Evolutionary conservation across 2,797 vertebrate genomes (phyloP), one percentile per base, ranked within the genome.

Genomic region (Coregonus sp.): DNA sequence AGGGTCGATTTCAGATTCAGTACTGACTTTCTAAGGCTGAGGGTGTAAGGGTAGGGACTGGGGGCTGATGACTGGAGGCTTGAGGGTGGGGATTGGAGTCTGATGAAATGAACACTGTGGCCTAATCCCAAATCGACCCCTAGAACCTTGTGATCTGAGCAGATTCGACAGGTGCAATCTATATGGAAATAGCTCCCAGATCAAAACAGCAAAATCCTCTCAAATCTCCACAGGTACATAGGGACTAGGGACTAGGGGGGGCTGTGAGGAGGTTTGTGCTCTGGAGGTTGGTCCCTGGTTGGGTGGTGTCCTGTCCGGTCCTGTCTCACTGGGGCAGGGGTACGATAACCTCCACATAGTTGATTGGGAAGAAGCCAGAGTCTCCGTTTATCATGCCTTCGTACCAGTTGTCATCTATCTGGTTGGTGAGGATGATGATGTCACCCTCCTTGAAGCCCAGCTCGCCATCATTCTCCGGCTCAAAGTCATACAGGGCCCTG

Each of bases 321-420:
- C 1, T 0, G 66, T 59, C 74, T 94, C 93, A 97, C 91, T 96
- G 95, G 51, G 97, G 96, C 85, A 98, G 92, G 73, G 97, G 95
- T 80, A 98, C 95, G 0, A 98, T 92, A 80, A 98, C 95, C 71
- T 97, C 94, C 70, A 99, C 97, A n/a, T 99, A 99, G 91, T 95
- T 99, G 90, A 99, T 96, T 82, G 98, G 98, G 90, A 99, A 99
- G 92, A 98, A 98, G 80, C 97, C 98, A 0, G 97, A 98, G 75
- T 96, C 95, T 18, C 97, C 96, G 0, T 90, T 91, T 72, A 97
- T 94, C 95, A 96, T 96, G 78, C 98, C 98, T 87, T 98, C 97
- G 1, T 97, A 99, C 97, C 98, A 99, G 95, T 99, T 99, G 84
- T 99, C 97, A 47, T 99, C 97, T 33, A 98, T 97, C 88, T 96